phyloP scores from a whole-genome alignment of 2,797 vertebrate genomes.

The Discoglossus pictus region DNA sequence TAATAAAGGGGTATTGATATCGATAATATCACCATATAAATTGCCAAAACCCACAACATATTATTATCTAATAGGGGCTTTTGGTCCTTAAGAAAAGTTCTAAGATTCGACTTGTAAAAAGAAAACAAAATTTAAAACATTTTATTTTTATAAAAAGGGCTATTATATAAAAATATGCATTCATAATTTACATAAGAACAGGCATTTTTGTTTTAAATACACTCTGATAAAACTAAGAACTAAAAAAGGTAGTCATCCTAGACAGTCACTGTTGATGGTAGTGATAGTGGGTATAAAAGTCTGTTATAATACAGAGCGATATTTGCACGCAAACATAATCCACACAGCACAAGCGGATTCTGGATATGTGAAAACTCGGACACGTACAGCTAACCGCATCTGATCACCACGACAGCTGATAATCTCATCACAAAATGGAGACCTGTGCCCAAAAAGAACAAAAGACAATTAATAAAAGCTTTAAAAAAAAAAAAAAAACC shows the following conservation, averaged over 20 bases:
- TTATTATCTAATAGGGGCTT: too few species aligned
- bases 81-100: too few species aligned
- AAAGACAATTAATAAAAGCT: conserved; percentile 25
- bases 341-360: conserved; percentile 92
- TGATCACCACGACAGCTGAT: conserved; percentile 93
- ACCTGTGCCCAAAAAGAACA: conserved; percentile 74
- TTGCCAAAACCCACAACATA: too few species aligned
- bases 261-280: not conserved
- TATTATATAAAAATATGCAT: conserved; percentile 28
- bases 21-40: too few species aligned
- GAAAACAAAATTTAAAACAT: too few species aligned
- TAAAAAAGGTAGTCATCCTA: not conserved
- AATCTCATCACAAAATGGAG: conserved; percentile 93
- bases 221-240: not conserved
- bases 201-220: not conserved
- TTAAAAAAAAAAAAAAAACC: not conserved
- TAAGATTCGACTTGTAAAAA: too few species aligned
- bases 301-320: conserved; percentile 86
- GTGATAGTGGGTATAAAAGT: not conserved
- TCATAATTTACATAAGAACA: not conserved
- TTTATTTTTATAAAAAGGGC: conserved; percentile 15
- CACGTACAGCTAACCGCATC: conserved; percentile 89
- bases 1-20: too few species aligned
- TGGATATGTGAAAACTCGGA: conserved; percentile 87
- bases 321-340: conserved; percentile 99